phyloP scores from a whole-genome alignment of 2,113 vertebrate species.

The Leucosticte australis region DNA sequence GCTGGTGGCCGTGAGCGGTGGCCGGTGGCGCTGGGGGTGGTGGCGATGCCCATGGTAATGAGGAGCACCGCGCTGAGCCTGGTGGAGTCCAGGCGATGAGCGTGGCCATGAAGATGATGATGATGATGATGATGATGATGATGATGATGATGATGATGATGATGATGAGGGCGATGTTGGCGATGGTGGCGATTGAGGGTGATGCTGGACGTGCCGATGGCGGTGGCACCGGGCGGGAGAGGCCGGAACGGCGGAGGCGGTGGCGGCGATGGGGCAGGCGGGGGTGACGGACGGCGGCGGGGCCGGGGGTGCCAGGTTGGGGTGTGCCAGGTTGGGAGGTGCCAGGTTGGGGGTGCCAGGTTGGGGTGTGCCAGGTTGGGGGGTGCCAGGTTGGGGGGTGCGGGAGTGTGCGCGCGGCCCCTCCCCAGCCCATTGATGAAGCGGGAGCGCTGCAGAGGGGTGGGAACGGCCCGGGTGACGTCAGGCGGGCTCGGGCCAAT shows the following conservation, averaged over 20 bases:
- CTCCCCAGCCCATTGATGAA: conserved; percentile 9
- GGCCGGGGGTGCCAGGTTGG: not conserved
- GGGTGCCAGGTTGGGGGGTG: too few species aligned
- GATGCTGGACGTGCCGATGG: not conserved
- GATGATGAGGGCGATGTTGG: not conserved
- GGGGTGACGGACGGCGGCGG: not conserved
- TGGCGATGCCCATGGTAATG: rapidly evolving
- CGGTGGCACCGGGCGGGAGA: not conserved
- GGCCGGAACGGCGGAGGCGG: rapidly evolving
- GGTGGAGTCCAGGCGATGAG: not conserved
- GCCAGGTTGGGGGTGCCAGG: too few species aligned
- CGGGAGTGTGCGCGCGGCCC: not conserved
- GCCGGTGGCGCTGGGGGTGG: not conserved
- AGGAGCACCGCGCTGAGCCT: not conserved
- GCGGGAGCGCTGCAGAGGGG: not conserved
- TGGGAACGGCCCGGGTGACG: conserved; percentile 3
- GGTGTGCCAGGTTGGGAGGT: too few species aligned
- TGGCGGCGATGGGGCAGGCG: not conserved
- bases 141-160: not conserved
- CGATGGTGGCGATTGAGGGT: not conserved
- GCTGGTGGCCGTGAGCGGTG: rapidly evolving
- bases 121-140: not conserved
- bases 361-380: too few species aligned
- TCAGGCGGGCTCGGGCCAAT: conserved; percentile 30
- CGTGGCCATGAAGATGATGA: not conserved